Evolutionary conservation across 2,113 vertebrate genomes (phyloP), one percentile per base, ranked within the genome.

Genomic region (Dinomys branickii): DNA sequence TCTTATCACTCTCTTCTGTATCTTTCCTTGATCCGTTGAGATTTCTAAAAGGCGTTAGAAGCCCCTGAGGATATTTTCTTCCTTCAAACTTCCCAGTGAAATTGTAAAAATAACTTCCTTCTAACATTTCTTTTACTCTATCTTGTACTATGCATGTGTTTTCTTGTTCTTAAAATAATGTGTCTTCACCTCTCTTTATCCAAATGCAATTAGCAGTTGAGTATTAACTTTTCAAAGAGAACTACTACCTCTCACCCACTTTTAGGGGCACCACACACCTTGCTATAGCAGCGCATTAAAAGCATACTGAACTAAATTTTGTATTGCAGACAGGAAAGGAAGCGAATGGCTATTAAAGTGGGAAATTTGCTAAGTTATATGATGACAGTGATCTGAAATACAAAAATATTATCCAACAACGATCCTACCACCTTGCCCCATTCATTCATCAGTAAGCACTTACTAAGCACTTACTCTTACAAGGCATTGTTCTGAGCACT

Each of bases 21-120:
- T 13, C 33, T 81, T 94, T 67, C 41, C 17, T 93, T 30, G 63
- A 16, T 77, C 87, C 58, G 30, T 54, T 69, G 41, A 88, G 47
- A 56, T 92, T 95, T 85, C 85, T 91, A 52, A 69, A 96, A 94
- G 26, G 19, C 3, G 2, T 90, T 59, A 80, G 35, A 61, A 86
- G 35, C 5, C 16, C 26, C 81, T 75, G 22, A 16, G 94, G 58
- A 91, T 65, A 63, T 1, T 33, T 54, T 88, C 35, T 22, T 92
- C 30, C 41, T 84, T 80, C 14, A 73, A 54, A 41, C 0, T 1
- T 83, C 26, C 14, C n/a, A 88, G 30, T 59, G 3, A 73, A 92
- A 73, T 44, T 87, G 1, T 10, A 75, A 89, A 88, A 84, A 52
- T 20, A 92, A 59, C 30, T 80, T 44, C 17, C 26, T 89, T 30